A percentile compares a stretch with the other conserved stretches of the same genome.
Evolutionary conservation across 2,888 invertebrate species (phyloP).

Genomic region (Lymantria monacha): DNA sequence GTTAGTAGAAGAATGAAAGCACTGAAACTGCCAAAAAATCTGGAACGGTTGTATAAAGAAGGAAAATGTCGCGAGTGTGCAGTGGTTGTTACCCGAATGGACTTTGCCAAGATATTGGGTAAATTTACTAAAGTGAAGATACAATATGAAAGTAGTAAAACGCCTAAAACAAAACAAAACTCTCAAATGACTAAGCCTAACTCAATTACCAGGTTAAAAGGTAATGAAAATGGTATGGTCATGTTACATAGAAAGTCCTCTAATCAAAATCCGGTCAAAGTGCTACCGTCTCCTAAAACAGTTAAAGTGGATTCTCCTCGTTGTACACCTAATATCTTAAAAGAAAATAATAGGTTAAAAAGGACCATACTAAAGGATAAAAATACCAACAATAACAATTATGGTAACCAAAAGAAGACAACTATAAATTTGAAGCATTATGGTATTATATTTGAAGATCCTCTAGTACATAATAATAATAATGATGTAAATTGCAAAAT

Average conservation of each 20-base stretch:
- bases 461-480: conserved; percentile 37
- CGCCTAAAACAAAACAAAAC: conserved; percentile 51
- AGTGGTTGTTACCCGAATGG: conserved; percentile 73
- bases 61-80: conserved; percentile 72
- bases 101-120: conserved; percentile 76
- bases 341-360: conserved; percentile 66
- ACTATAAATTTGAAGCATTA: conserved; percentile 56
- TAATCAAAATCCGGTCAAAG: conserved; percentile 57
- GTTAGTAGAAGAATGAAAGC: conserved; percentile 53
- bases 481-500: conserved; percentile 50
- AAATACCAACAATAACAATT: conserved; percentile 29
- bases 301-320: conserved; percentile 31
- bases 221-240: conserved; percentile 77
- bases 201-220: conserved; percentile 58
- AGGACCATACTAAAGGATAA: conserved; percentile 47
- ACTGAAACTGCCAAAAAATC: conserved; percentile 59
- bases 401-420: conserved; percentile 28
- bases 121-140: conserved; percentile 78
- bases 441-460: conserved; percentile 63
- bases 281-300: conserved; percentile 43
- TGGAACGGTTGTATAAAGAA: conserved; percentile 68
- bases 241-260: conserved; percentile 58
- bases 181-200: conserved; percentile 36
- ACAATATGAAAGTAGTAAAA: conserved; percentile 65
- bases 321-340: conserved; percentile 49